Evolutionary conservation across 2,113 vertebrate genomes (phyloP).

Genomic region (Carettochelys insculpta): DNA sequence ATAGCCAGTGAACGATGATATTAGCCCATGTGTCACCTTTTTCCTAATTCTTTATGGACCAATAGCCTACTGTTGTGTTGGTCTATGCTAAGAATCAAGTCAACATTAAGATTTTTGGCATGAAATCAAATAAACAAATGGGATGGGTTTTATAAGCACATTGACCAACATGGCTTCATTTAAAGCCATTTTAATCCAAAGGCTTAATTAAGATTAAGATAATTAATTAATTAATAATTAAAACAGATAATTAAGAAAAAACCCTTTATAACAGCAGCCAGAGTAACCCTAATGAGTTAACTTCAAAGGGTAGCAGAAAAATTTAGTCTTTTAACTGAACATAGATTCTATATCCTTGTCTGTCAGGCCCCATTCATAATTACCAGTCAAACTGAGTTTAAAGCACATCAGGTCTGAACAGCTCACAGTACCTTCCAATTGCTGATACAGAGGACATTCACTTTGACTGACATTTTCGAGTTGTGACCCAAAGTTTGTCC

Average conservation of each 20-base stretch:
- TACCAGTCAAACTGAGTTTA: neutral
- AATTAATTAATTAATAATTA: too few species aligned
- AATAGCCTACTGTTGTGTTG: neutral
- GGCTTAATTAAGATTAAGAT: too few species aligned
- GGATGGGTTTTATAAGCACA: neutral
- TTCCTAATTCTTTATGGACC: neutral
- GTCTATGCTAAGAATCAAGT: neutral
- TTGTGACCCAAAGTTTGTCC: accelerated
- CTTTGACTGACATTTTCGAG: neutral
- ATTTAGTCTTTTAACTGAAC: too few species aligned
- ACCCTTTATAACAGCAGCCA: neutral
- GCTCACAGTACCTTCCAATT: accelerated
- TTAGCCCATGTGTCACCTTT: neutral
- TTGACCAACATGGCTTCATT: neutral
- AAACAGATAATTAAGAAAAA: too few species aligned
- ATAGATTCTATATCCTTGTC: neutral
- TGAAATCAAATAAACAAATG: neutral
- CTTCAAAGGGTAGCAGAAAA: neutral
- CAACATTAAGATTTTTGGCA: neutral
- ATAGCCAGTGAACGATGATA: neutral
- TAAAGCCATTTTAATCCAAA: neutral
- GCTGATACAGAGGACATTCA: neutral
- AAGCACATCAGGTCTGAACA: accelerated
- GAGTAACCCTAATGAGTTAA: neutral
- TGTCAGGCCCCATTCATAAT: neutral